Conservation (phyloP, 2,797 vertebrate species). For the Phataginus tetradactyla region DNA sequence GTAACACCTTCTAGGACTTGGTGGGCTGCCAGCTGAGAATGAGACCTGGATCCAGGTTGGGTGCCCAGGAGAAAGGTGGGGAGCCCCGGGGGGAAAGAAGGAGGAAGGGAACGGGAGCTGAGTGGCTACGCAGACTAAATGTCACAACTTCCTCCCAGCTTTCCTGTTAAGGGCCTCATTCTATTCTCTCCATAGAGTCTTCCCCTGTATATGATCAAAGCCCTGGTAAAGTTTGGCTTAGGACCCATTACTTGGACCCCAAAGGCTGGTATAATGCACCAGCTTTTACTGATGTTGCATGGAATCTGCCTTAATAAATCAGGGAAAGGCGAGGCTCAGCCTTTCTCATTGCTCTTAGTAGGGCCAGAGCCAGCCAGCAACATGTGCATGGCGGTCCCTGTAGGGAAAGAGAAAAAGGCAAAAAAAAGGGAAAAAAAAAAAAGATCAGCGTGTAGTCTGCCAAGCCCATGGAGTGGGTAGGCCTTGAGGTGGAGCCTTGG, state of each 20-base stretch:
- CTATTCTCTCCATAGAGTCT: background rate
- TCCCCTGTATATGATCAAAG: background rate
- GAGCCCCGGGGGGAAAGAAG: background rate
- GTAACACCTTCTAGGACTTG: background rate
- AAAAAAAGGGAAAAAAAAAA: background rate
- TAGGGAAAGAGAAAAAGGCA: background rate
- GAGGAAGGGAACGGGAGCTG: background rate
- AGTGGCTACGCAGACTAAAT: background rate
- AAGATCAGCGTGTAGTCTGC: background rate
- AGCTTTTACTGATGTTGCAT: background rate
- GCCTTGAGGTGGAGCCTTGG: background rate
- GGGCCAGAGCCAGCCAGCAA: background rate
- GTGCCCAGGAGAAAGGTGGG: background rate
- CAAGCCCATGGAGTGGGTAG: background rate
- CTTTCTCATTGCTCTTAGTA: background rate
- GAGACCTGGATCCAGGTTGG: background rate
- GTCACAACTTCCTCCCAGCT: background rate
- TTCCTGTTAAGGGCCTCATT: background rate
- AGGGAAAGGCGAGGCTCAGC: background rate
- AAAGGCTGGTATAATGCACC: background rate
- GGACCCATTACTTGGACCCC: background rate
- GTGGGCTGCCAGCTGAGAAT: background rate
- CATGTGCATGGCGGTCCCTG: background rate
- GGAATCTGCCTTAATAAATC: background rate
- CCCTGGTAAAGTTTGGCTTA: background rate